phyloP scores from a whole-genome alignment of 2,888 invertebrate genomes.

The Toxonevra muliebris region DNA sequence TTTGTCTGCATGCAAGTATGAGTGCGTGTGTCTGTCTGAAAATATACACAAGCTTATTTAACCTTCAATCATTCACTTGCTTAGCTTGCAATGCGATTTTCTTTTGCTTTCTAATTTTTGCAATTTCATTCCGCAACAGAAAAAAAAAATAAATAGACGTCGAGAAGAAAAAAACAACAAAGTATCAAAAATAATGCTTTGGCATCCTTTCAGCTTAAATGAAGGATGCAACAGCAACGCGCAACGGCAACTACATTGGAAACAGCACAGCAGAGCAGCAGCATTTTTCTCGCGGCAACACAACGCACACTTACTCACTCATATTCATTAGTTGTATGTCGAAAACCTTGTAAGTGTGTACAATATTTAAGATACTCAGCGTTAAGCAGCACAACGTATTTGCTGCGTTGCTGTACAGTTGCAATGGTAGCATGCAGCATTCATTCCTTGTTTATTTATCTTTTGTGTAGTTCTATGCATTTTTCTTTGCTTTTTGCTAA shows the following conservation, averaged over 20 bases:
- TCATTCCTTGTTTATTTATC: too few species aligned
- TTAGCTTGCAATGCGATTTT: conserved; percentile 17
- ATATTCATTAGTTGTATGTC: background rate
- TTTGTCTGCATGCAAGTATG: conserved; percentile 10
- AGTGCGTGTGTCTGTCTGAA: conserved; percentile 29
- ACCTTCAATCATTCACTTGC: conserved; percentile 51
- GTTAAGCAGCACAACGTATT: background rate
- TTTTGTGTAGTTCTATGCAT: too few species aligned
- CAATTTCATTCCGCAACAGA: background rate
- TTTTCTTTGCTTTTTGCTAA: too few species aligned
- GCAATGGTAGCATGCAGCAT: too few species aligned
- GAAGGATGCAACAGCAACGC: conserved; percentile 9
- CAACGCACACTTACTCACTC: conserved; percentile 1
- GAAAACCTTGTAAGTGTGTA: conserved; percentile 1
- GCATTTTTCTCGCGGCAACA: conserved; percentile 7
- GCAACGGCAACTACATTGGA: conserved; percentile 1
- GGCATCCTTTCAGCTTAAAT: background rate
- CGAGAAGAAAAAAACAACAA: background rate
- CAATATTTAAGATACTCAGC: too few species aligned
- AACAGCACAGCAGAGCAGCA: background rate
- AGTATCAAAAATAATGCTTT: conserved; percentile 1
- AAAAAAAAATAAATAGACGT: background rate
- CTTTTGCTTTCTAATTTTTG: conserved; percentile 10
- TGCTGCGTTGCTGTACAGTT: background rate
- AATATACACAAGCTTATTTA: conserved; percentile 48